Percentiles rank a stretch among this genome's conserved stretches.
Conservation (phyloP, 2,888 invertebrate species). For the Pyralis farinalis region DNA sequence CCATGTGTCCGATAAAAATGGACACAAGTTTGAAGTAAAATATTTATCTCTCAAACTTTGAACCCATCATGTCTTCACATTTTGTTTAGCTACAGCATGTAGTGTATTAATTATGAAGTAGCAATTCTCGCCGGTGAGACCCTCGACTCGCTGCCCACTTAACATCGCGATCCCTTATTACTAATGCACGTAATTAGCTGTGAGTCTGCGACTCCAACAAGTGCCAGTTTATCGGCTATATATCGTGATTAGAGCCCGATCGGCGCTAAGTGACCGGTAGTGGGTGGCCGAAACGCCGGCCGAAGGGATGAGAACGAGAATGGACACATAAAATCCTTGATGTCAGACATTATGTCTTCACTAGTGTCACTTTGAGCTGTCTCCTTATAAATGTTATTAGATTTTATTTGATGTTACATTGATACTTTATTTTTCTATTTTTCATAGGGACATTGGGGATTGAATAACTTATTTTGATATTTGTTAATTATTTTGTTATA, state of each 20-base stretch:
- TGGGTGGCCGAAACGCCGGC: slow-evolving; percentile 1
- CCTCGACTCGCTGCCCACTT: slow-evolving; percentile 9
- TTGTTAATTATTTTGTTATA: too few species aligned
- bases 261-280: slow-evolving; percentile 55
- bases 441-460: background rate
- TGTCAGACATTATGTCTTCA: slow-evolving; percentile 33
- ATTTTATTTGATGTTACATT: slow-evolving; percentile 1
- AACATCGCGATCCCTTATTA: slow-evolving; percentile 47
- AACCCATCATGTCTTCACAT: slow-evolving; percentile 16
- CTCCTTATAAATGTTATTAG: slow-evolving; percentile 5
- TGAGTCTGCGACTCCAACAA: slow-evolving; percentile 47
- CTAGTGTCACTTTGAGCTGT: slow-evolving; percentile 33
- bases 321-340: slow-evolving; percentile 51
- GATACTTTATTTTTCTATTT: background rate
- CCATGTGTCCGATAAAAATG: too few species aligned
- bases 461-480: too few species aligned
- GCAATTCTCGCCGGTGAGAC: slow-evolving; percentile 11
- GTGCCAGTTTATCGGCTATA: slow-evolving; percentile 58
- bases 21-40: too few species aligned
- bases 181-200: slow-evolving; percentile 74
- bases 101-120: slow-evolving; percentile 47
- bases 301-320: slow-evolving; percentile 33
- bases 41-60: too few species aligned
- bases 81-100: slow-evolving; percentile 34
- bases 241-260: slow-evolving; percentile 65